These are phyloP conservation scores for Steinernema khuongi DNA, from an alignment of 1,140 invertebrate species.

Conservation along the genomic window DNA sequence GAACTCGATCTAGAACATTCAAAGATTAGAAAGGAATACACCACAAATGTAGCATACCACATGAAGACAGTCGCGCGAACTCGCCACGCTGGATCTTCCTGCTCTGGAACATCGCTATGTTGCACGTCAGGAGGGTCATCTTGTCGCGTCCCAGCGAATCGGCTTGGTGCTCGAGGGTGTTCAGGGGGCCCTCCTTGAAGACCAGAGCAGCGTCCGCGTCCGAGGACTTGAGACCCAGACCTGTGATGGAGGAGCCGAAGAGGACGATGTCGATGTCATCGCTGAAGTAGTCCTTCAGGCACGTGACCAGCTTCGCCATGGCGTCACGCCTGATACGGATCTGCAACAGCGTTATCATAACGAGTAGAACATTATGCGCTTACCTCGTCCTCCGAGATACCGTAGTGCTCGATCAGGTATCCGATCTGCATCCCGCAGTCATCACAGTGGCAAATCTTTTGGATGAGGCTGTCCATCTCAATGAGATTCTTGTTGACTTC, in stretches of 20 bases:
- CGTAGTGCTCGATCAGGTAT: not conserved
- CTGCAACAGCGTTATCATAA: not conserved
- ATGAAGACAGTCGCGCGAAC: not conserved
- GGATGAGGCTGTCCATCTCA: too few relatives aligned
- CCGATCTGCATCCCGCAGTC: not conserved
- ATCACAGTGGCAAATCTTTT: not conserved
- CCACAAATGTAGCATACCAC: constrained; percentile 11
- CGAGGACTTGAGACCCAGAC: constrained; percentile 19
- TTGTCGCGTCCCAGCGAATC: constrained; percentile 19
- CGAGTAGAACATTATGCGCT: not conserved
- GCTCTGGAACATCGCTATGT: not conserved
- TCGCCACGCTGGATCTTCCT: not conserved
- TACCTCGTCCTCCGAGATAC: constrained; percentile 11
- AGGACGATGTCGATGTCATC: not conserved
- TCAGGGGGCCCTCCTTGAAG: not conserved
- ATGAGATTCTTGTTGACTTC: too few relatives aligned
- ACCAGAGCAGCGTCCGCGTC: constrained; percentile 19
- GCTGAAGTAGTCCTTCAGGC: constrained; percentile 15
- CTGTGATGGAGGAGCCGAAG: constrained; percentile 28
- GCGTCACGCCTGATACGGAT: not conserved
- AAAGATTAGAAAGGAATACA: constrained; percentile 1
- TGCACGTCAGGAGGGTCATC: constrained; percentile 25
- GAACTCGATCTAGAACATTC: constrained; percentile 26
- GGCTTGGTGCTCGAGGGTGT: not conserved
- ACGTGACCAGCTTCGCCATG: not conserved